Percentiles rank a stretch among this genome's conserved stretches.
phyloP scores from a whole-genome alignment of 2,113 vertebrate genomes.

The Periophthalmus modestus region DNA sequence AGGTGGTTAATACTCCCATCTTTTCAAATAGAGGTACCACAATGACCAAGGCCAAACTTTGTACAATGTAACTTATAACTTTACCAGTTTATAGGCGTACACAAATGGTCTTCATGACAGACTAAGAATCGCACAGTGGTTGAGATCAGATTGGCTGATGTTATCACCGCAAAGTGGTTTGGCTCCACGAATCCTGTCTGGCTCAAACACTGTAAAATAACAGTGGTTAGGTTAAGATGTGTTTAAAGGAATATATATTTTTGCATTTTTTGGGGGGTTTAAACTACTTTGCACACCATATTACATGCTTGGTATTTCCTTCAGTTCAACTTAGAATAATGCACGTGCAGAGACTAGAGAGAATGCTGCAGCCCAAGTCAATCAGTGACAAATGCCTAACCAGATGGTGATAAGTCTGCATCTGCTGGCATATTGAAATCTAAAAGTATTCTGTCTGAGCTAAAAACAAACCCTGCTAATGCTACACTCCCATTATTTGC shows the following conservation, averaged over 20 bases:
- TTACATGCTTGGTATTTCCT: no score
- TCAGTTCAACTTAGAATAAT: no score
- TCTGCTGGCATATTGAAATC: no score
- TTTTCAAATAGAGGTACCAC: slow-evolving; percentile 23
- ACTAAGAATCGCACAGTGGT: slow-evolving; percentile 31
- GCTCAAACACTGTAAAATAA: slow-evolving; percentile 15
- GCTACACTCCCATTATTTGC: no score
- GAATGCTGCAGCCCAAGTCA: no score
- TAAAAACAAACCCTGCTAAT: no score
- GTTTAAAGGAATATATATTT: neutral
- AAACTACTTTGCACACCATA: no score
- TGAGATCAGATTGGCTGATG: slow-evolving; percentile 46
- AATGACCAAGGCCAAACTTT: slow-evolving; percentile 51
- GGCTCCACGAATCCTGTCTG: slow-evolving; percentile 36
- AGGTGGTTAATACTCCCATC: slow-evolving; percentile 23
- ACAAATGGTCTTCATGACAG: slow-evolving; percentile 52
- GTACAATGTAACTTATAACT: slow-evolving; percentile 48
- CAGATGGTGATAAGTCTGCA: no score
- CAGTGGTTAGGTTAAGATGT: slow-evolving; percentile 7
- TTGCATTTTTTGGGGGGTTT: neutral
- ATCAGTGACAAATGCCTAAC: no score
- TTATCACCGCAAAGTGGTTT: slow-evolving; percentile 44
- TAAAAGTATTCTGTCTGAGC: no score
- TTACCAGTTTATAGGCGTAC: slow-evolving; percentile 27
- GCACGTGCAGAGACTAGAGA: no score